phyloP scores from a whole-genome alignment of 2,888 invertebrate genomes.

The Polydrusus tereticollis region DNA sequence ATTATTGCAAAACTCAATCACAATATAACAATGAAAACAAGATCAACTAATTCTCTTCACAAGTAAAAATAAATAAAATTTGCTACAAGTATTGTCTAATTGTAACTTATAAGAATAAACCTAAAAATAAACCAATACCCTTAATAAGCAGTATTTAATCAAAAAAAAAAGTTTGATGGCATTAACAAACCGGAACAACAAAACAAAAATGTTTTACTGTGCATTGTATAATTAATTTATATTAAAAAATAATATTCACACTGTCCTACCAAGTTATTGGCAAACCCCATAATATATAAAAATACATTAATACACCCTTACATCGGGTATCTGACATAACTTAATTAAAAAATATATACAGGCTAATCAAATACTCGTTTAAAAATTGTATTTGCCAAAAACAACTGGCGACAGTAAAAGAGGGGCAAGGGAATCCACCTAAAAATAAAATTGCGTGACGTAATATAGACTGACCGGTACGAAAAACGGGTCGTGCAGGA shows the following conservation, averaged over 20 bases:
- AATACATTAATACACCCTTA: slow-evolving; percentile 4
- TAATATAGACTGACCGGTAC: too few species aligned
- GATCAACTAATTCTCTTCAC: too few species aligned
- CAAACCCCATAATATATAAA: not conserved
- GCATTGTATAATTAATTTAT: too few species aligned
- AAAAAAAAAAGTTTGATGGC: too few species aligned
- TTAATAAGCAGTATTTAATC: too few species aligned
- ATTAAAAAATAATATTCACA: too few species aligned
- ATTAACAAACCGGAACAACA: too few species aligned
- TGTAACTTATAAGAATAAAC: not conserved
- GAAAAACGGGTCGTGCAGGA: too few species aligned
- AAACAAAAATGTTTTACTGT: too few species aligned
- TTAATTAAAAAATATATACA: not conserved
- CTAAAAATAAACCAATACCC: not conserved
- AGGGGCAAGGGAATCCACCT: too few species aligned
- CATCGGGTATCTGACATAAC: not conserved
- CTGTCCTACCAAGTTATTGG: not conserved
- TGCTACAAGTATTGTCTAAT: not conserved
- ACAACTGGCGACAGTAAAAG: not conserved
- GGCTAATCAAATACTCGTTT: not conserved
- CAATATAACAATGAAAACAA: too few species aligned
- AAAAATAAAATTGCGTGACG: too few species aligned
- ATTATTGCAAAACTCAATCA: slow-evolving; percentile 17
- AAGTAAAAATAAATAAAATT: not conserved
- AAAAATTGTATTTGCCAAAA: not conserved